A percentile compares a stretch with the other conserved stretches of the same genome.
These are phyloP conservation scores for Ooceraea biroi DNA, from an alignment of 1,140 invertebrate species.

Conservation along the genomic window DNA sequence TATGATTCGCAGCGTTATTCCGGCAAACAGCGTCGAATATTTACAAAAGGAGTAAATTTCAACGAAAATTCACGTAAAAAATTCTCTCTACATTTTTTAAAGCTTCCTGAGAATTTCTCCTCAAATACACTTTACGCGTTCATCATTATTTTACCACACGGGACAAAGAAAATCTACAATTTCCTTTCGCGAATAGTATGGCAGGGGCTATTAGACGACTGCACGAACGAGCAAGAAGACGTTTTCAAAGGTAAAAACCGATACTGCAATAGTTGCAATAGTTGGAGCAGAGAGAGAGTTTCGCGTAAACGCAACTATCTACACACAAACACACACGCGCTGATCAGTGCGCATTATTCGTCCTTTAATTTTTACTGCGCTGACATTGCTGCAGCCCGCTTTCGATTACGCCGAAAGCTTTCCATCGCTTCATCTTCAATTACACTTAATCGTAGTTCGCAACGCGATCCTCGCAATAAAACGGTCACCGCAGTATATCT, in stretches of 20 bases:
- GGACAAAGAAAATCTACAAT: not conserved
- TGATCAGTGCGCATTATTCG: not conserved
- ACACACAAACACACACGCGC: not conserved
- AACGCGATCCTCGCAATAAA: slow-evolving; percentile 44
- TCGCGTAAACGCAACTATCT: not conserved
- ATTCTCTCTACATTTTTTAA: not conserved
- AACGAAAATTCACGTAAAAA: not conserved
- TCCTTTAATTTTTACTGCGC: slow-evolving; percentile 16
- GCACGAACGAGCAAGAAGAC: not conserved
- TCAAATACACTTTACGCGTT: not conserved
- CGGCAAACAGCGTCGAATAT: not conserved
- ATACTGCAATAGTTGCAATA: not conserved
- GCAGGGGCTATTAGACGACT: not conserved
- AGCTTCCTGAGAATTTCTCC: not conserved
- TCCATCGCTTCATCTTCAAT: slow-evolving; percentile 56
- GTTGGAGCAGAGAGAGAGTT: not conserved
- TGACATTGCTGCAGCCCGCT: slow-evolving; percentile 14
- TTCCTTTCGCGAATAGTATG: not conserved
- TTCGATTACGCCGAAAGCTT: slow-evolving; percentile 57
- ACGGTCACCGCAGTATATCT: slow-evolving; percentile 51
- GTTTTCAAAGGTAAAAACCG: slow-evolving; percentile 3
- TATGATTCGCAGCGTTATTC: not conserved
- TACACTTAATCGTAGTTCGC: slow-evolving; percentile 52
- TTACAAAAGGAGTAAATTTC: not conserved
- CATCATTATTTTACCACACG: not conserved